Conservation (phyloP, 2,797 vertebrate species). For the Aldrovandia affinis region DNA sequence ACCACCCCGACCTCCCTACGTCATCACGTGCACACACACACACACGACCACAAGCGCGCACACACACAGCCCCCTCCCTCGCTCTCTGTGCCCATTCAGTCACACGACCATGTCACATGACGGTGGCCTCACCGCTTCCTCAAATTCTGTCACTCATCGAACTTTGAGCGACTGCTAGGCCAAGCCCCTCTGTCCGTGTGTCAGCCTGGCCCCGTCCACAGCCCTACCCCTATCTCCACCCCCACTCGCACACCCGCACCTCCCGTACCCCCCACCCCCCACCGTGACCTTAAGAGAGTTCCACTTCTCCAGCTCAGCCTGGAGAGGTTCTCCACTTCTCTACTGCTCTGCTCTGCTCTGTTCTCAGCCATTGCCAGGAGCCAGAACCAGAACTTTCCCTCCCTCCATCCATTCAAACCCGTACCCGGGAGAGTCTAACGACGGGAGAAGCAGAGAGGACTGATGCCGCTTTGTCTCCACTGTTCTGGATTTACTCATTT, state of each 20-base stretch:
- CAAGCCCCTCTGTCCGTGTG: conserved; percentile 7
- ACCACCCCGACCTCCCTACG: not conserved
- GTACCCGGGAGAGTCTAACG: not conserved
- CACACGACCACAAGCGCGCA: not conserved
- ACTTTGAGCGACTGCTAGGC: conserved; percentile 20
- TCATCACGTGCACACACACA: not conserved
- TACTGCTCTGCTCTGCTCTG: not conserved
- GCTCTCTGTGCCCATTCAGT: conserved; percentile 5
- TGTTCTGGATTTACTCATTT: not conserved
- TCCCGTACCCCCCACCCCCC: not conserved
- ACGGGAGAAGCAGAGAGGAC: not conserved
- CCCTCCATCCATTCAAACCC: not conserved
- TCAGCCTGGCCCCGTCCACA: not conserved
- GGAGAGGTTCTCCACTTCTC: no score
- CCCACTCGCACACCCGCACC: not conserved
- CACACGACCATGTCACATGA: not conserved
- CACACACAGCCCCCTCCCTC: not conserved
- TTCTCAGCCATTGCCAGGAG: not conserved
- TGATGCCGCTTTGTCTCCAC: not conserved
- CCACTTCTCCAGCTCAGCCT: not conserved
- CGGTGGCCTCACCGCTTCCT: conserved; percentile 7
- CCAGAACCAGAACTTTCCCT: not conserved
- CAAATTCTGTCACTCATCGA: conserved; percentile 11
- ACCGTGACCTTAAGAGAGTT: not conserved
- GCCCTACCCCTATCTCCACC: no score